These are phyloP conservation scores for Lepisosteus osseus DNA, from an alignment of 2,113 vertebrate species.

Conservation along the genomic window DNA sequence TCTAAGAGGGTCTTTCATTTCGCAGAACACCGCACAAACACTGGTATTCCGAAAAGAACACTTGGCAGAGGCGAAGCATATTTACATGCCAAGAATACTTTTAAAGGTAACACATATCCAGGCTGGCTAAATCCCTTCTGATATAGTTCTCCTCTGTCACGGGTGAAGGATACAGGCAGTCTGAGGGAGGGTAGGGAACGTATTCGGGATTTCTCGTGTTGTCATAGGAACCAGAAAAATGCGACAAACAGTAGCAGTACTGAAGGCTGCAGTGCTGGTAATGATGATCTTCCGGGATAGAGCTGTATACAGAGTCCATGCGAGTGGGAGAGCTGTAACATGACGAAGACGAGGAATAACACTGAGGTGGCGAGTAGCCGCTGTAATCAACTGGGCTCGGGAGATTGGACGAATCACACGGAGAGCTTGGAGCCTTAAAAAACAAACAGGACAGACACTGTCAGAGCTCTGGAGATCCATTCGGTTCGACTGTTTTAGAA, in stretches of 20 bases:
- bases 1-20: too few species aligned
- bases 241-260: slow-evolving; percentile 62
- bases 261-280: slow-evolving; percentile 56
- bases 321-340: slow-evolving; percentile 67
- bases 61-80: too few species aligned
- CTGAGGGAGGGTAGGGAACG: slow-evolving; percentile 54
- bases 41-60: too few species aligned
- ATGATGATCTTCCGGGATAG: slow-evolving; percentile 52
- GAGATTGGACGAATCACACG: slow-evolving; percentile 62
- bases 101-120: slow-evolving; percentile 83
- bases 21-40: too few species aligned
- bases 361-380: slow-evolving; percentile 73
- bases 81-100: slow-evolving; percentile 3
- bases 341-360: slow-evolving; percentile 61
- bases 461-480: not conserved
- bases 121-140: slow-evolving; percentile 64
- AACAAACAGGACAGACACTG: slow-evolving; percentile 6
- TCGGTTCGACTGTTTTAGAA: too few species aligned
- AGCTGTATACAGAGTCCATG: slow-evolving; percentile 62
- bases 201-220: slow-evolving; percentile 43
- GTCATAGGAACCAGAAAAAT: slow-evolving; percentile 51
- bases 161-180: slow-evolving; percentile 60
- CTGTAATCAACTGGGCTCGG: slow-evolving; percentile 68
- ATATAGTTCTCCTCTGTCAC: slow-evolving; percentile 61
- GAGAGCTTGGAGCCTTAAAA: slow-evolving; percentile 66